Evolutionary conservation across 2,113 vertebrate genomes (phyloP), one percentile per base, ranked within the genome.

Genomic region (Paracanthobrama guichenoti): DNA sequence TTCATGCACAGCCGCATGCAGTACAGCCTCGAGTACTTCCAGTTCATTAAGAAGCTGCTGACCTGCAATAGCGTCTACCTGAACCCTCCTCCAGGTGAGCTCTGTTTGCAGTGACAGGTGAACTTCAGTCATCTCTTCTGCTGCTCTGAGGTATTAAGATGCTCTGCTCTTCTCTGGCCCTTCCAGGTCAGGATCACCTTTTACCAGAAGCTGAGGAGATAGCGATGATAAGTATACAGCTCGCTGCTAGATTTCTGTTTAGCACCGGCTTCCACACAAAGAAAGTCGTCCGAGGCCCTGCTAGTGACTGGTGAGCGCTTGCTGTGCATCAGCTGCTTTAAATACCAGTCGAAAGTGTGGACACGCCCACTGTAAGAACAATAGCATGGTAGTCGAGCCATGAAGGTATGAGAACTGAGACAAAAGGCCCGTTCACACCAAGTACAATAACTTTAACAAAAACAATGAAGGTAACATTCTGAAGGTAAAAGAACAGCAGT

Each of bases 1-100:
- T 99, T 99, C 93, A 97, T 99, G 97, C 97, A 99, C 90, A 99
- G 98, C 88, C 95, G 98, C 91, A 99, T 99, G 98, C 98, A 99
- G 91, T 99, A 98, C 95, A 99, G 98, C 94, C 92, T 97, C 92
- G 98, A 99, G 92, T 99, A 98, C 95, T 99, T 99, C 93, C 98
- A 98, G 91, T 99, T 99, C 92, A 95, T 99, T 93, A 99, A 98
- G 95, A 99, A 99, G 94, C 94, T 99, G 89, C 96, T 99, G 91
- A 99, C 97, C 79, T 99, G 97, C 94, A 99, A 99, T 89, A 96
- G 96, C 89, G 95, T 99, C 95, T 98, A 98, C 95, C 95, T 99
- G 95, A 99, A 97, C 90, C 98, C 97, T 92, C 97, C 97, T 91
- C 97, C 98, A 95, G 98, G 97, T 99, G 91, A 24, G 80, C 14